These are phyloP conservation scores for Esperia sulphurella DNA, from an alignment of 2,888 invertebrate species.

Conservation along the genomic window DNA sequence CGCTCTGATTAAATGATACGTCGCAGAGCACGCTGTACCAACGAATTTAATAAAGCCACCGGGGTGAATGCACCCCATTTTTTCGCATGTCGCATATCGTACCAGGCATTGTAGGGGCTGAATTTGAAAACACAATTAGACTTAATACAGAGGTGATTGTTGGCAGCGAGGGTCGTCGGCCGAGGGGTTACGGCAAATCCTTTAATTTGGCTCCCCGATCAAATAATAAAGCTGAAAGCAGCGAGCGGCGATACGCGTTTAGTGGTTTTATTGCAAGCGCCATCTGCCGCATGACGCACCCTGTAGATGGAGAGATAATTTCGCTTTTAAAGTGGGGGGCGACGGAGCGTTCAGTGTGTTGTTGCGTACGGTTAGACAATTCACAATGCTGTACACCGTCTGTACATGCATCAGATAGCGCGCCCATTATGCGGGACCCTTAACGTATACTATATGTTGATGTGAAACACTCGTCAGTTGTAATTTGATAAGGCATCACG, in stretches of 20 bases:
- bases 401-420: constrained; percentile 63
- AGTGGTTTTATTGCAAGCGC: constrained; percentile 80
- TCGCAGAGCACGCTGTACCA: constrained; percentile 43
- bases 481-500: constrained; percentile 55
- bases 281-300: constrained; percentile 68
- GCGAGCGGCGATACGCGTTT: constrained; percentile 74
- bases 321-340: constrained; percentile 63
- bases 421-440: constrained; percentile 53
- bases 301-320: constrained; percentile 75
- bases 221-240: constrained; percentile 71
- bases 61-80: constrained; percentile 66
- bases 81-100: constrained; percentile 59
- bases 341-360: constrained; percentile 57
- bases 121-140: constrained; percentile 80
- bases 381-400: constrained; percentile 52
- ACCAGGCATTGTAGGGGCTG: constrained; percentile 61
- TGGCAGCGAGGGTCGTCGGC: constrained; percentile 66
- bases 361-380: constrained; percentile 69
- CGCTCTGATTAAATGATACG: constrained; percentile 26
- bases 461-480: constrained; percentile 48
- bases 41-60: constrained; percentile 64
- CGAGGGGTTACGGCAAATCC: constrained; percentile 76
- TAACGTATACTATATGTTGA: constrained; percentile 46
- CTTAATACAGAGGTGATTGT: constrained; percentile 80
- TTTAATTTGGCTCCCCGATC: constrained; percentile 80